Evolutionary conservation across 2,888 invertebrate genomes (phyloP).

Genomic region (Mayetiola destructor): DNA sequence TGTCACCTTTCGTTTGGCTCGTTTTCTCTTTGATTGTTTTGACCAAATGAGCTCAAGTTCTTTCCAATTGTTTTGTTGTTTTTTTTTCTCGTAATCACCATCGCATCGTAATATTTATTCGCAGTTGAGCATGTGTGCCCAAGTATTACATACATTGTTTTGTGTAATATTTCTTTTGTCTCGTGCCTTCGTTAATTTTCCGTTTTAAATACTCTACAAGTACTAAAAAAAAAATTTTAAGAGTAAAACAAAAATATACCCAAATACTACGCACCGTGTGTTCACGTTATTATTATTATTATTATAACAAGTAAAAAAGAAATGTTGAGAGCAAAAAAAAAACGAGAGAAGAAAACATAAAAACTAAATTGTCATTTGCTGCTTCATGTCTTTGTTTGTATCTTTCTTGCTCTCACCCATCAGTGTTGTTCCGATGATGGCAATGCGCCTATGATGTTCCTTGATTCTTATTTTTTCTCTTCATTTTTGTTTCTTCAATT

Average conservation of each 20-base stretch:
- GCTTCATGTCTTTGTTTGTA: background rate
- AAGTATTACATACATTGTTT: slow-evolving; percentile 3
- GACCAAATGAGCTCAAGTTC: no score
- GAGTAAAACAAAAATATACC: background rate
- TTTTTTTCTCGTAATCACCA: no score
- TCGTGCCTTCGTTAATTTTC: slow-evolving; percentile 13
- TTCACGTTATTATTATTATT: no score
- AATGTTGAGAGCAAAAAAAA: background rate
- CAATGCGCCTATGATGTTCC: background rate
- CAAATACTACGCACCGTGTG: background rate
- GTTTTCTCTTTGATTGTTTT: no score
- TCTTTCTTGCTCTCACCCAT: background rate
- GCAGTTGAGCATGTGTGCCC: background rate
- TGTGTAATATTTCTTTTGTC: slow-evolving; percentile 12
- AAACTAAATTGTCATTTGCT: slow-evolving; percentile 8
- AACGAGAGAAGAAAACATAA: background rate
- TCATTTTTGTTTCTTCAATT: slow-evolving; percentile 5
- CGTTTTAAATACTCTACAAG: background rate
- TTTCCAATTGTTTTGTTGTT: no score
- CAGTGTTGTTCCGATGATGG: no score
- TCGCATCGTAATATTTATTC: no score
- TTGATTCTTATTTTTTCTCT: background rate
- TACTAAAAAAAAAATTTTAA: background rate
- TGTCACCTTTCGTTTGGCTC: no score
- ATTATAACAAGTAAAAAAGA: background rate